These are phyloP conservation scores for Drosophila subsilvestris DNA, from an alignment of 2,888 invertebrate species.

Conservation along the genomic window DNA sequence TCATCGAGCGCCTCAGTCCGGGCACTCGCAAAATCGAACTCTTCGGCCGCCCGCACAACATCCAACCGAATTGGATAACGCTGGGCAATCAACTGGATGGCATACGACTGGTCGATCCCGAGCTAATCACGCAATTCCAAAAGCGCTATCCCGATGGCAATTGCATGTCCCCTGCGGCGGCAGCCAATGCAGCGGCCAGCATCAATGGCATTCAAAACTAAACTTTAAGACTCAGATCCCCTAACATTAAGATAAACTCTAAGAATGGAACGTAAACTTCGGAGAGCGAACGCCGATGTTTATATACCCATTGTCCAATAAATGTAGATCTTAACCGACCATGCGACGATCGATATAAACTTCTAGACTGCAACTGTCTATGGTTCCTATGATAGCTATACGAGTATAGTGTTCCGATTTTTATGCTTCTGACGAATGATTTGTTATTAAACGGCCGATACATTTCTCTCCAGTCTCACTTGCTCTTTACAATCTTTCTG, in stretches of 20 bases:
- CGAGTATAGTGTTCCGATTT: too few species aligned
- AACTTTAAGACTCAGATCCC: not conserved
- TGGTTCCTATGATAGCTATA: too few species aligned
- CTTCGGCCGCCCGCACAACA: slow-evolving; percentile 98
- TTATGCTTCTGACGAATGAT: too few species aligned
- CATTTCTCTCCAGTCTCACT: too few species aligned
- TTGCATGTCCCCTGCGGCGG: slow-evolving; percentile 83
- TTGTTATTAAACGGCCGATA: too few species aligned
- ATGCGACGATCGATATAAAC: too few species aligned
- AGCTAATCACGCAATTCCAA: slow-evolving; percentile 94
- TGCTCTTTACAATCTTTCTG: too few species aligned
- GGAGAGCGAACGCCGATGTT: too few species aligned
- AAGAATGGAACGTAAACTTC: not conserved
- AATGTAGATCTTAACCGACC: not conserved
- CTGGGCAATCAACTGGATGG: slow-evolving; percentile 98
- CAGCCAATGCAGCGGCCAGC: slow-evolving; percentile 45
- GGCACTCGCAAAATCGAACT: slow-evolving; percentile 98
- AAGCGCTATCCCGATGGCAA: slow-evolving; percentile 96
- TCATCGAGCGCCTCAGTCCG: slow-evolving; percentile 97
- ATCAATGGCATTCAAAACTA: slow-evolving; percentile 62
- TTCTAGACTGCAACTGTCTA: too few species aligned
- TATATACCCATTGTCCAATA: not conserved
- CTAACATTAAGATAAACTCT: not conserved
- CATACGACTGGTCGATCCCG: slow-evolving; percentile 95
- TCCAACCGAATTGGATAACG: slow-evolving; percentile 99